These are phyloP conservation scores for Acanthococcus lagerstroemiae DNA, from an alignment of 2,888 invertebrate genomes.

Conservation along the genomic window DNA sequence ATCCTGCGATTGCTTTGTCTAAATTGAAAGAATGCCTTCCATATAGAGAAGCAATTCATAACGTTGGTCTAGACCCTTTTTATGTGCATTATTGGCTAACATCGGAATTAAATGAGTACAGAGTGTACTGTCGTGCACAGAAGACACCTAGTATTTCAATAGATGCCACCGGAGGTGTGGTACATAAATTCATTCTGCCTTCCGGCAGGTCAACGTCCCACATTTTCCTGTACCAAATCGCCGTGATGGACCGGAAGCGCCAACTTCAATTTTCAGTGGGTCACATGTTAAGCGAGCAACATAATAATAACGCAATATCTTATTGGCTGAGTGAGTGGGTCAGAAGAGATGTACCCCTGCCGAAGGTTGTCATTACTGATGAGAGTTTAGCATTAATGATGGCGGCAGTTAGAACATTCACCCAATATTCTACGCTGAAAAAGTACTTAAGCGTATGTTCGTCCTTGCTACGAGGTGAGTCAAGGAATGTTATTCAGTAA, in stretches of 20 bases:
- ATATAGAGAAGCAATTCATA: constrained; percentile 15
- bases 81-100: constrained; percentile 31
- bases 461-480: not conserved
- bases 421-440: constrained; percentile 6
- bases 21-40: constrained; percentile 19
- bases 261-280: constrained; percentile 25
- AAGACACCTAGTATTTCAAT: constrained; percentile 3
- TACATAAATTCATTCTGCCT: constrained; percentile 13
- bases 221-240: constrained; percentile 27
- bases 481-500: no score
- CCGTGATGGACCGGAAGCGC: constrained; percentile 17
- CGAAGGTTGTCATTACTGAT: constrained; percentile 28
- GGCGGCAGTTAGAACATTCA: constrained; percentile 19
- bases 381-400: constrained; percentile 22
- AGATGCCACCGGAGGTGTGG: constrained; percentile 31
- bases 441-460: constrained; percentile 26
- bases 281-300: constrained; percentile 32
- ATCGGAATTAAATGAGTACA: constrained; percentile 26
- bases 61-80: constrained; percentile 28
- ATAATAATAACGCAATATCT: constrained; percentile 29
- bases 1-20: constrained; percentile 25
- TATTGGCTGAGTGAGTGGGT: constrained; percentile 32
- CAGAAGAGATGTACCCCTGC: constrained; percentile 8
- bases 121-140: constrained; percentile 12
- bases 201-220: not conserved